These are phyloP conservation scores for Caranx melampygus DNA, from an alignment of 2,113 vertebrate species.

Conservation along the genomic window DNA sequence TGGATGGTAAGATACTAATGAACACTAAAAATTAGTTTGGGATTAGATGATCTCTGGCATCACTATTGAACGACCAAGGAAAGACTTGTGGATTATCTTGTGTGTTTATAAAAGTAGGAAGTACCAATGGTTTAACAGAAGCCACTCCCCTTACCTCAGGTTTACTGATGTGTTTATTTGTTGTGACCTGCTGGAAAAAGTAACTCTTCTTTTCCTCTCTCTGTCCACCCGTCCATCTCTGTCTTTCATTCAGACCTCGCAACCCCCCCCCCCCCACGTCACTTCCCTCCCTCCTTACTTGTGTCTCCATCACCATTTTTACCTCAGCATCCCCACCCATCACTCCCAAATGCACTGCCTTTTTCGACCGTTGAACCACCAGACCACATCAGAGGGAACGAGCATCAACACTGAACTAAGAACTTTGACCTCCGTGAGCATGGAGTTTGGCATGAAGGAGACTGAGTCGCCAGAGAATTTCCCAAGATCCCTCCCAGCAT, in stretches of 20 bases:
- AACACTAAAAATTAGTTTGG: no score
- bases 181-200: neutral
- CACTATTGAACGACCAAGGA: no score
- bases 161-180: neutral
- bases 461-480: slow-evolving; percentile 24
- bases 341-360: slow-evolving; percentile 48
- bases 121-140: no score
- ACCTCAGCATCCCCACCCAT: slow-evolving; percentile 37
- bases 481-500: slow-evolving; percentile 30
- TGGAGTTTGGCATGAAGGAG: slow-evolving; percentile 37
- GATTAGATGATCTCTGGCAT: no score
- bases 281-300: slow-evolving; percentile 12
- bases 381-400: slow-evolving; percentile 46
- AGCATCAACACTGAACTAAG: slow-evolving; percentile 33
- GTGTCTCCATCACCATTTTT: slow-evolving; percentile 53
- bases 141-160: neutral
- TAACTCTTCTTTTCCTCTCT: slow-evolving; percentile 4
- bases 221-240: slow-evolving; percentile 1
- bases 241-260: slow-evolving; percentile 12
- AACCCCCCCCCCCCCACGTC: slow-evolving; percentile 7
- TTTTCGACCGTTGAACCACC: slow-evolving; percentile 22
- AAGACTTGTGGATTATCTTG: no score
- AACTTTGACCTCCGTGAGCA: slow-evolving; percentile 37
- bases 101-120: no score
- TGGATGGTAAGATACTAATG: no score